Conservation (phyloP, 2,888 invertebrate genomes). For the Synergus gifuensis region DNA sequence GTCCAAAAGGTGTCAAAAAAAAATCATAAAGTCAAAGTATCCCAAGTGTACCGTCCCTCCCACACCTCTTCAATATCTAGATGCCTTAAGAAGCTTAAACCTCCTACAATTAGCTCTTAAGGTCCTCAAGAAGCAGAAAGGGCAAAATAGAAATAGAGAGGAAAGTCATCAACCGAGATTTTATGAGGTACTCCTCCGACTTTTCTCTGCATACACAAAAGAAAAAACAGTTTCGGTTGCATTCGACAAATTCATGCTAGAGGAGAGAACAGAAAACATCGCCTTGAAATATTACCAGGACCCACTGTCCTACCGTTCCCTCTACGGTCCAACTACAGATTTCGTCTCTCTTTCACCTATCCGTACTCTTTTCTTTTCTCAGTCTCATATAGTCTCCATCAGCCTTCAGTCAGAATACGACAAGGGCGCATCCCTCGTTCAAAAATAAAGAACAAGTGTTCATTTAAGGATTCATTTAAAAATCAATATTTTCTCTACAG, state of each 20-base stretch:
- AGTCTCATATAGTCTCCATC: slow-evolving; percentile 41
- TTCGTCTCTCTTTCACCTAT: slow-evolving; percentile 35
- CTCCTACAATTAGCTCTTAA: slow-evolving; percentile 11
- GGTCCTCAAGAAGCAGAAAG: not conserved
- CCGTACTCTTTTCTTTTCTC: slow-evolving; percentile 25
- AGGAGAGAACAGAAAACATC: slow-evolving; percentile 45
- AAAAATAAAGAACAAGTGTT: not conserved
- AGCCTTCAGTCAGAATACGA: not conserved
- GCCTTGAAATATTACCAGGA: slow-evolving; percentile 49
- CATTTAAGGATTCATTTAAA: not conserved
- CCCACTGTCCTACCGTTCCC: slow-evolving; percentile 44
- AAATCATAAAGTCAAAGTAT: too few relatives aligned
- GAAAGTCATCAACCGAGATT: slow-evolving; percentile 1
- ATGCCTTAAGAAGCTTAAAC: not conserved
- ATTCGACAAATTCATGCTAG: slow-evolving; percentile 26
- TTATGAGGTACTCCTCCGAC: slow-evolving; percentile 10
- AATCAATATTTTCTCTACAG: not conserved
- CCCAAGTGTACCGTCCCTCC: not conserved
- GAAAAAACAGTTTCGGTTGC: slow-evolving; percentile 48
- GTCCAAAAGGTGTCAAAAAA: too few relatives aligned
- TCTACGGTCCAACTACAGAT: too few relatives aligned
- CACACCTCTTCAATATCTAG: not conserved
- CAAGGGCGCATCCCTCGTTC: slow-evolving; percentile 11
- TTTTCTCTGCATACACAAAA: slow-evolving; percentile 41
- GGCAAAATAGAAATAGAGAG: not conserved